Conservation (phyloP, 1,140 invertebrate genomes). For the Leptoteleia sp. region DNA sequence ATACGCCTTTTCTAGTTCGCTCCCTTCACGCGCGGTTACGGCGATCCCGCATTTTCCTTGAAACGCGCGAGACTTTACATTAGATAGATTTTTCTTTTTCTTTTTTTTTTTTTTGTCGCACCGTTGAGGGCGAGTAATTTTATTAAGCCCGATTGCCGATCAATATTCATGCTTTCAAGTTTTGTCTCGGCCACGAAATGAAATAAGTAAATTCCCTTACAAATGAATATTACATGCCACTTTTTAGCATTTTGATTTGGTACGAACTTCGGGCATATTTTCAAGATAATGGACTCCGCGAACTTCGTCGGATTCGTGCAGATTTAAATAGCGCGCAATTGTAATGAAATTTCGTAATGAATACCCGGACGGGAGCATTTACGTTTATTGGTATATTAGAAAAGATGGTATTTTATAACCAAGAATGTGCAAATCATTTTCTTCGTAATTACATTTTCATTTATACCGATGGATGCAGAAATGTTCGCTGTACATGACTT, state of each 20-base stretch:
- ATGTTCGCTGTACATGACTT: too few relatives aligned
- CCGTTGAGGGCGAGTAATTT: background rate
- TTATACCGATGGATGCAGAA: too few relatives aligned
- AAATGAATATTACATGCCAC: slow-evolving; percentile 52
- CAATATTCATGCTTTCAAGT: slow-evolving; percentile 47
- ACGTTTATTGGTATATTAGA: too few relatives aligned
- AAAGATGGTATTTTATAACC: too few relatives aligned
- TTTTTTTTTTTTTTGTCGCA: slow-evolving; percentile 2
- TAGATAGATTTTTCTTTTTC: slow-evolving; percentile 15
- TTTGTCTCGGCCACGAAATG: slow-evolving; percentile 16
- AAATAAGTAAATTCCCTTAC: slow-evolving; percentile 42
- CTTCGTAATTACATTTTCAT: too few relatives aligned
- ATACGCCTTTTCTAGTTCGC: too few relatives aligned
- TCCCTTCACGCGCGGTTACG: slow-evolving; percentile 3
- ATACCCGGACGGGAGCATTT: too few relatives aligned
- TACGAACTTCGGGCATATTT: slow-evolving; percentile 24
- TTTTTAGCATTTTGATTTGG: slow-evolving; percentile 41
- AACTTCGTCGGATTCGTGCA: slow-evolving; percentile 1
- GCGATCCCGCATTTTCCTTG: slow-evolving; percentile 2
- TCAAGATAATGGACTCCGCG: slow-evolving; percentile 9
- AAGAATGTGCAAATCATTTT: too few relatives aligned
- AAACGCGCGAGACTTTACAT: too few relatives aligned
- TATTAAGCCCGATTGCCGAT: slow-evolving; percentile 30
- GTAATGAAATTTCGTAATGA: slow-evolving; percentile 32
- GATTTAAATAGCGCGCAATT: slow-evolving; percentile 26